Conservation (phyloP, 2,113 vertebrate species). For the Charina bottae region DNA sequence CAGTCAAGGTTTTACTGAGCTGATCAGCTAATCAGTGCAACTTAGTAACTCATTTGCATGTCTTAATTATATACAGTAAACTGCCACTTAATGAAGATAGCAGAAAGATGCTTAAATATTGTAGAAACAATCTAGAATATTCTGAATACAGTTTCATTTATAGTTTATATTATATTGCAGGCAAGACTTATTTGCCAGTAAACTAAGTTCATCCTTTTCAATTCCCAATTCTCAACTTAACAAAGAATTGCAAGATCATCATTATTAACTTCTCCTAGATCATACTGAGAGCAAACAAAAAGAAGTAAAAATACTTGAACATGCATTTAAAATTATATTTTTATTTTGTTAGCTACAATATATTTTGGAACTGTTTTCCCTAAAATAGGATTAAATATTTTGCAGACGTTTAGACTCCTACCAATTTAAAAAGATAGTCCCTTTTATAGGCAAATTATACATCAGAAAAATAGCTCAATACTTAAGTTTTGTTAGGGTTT, state of each 20-base stretch:
- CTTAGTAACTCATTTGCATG: constrained; percentile 57
- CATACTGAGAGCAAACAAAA: constrained; percentile 46
- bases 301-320: constrained; percentile 28
- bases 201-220: constrained; percentile 42
- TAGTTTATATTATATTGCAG: constrained; percentile 5
- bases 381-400: constrained; percentile 1
- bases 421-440: background rate
- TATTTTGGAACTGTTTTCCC: constrained; percentile 16
- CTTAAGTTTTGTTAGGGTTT: background rate
- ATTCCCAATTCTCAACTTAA: constrained; percentile 32
- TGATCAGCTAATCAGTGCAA: constrained; percentile 36
- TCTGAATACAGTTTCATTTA: background rate
- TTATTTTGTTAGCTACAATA: constrained; percentile 18
- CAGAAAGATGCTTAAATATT: background rate
- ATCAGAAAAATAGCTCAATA: background rate
- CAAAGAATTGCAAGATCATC: constrained; percentile 4
- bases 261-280: constrained; percentile 8
- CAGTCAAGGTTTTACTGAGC: constrained; percentile 12
- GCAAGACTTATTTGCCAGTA: constrained; percentile 38
- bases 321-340: constrained; percentile 19
- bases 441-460: background rate
- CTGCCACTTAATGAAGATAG: constrained; percentile 1
- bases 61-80: constrained; percentile 38
- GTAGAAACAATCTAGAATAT: constrained; percentile 14
- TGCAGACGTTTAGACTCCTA: background rate